Percentiles rank a stretch among this genome's conserved stretches.
phyloP scores from a whole-genome alignment of 2,113 vertebrate species.

The Barnardius zonarius region DNA sequence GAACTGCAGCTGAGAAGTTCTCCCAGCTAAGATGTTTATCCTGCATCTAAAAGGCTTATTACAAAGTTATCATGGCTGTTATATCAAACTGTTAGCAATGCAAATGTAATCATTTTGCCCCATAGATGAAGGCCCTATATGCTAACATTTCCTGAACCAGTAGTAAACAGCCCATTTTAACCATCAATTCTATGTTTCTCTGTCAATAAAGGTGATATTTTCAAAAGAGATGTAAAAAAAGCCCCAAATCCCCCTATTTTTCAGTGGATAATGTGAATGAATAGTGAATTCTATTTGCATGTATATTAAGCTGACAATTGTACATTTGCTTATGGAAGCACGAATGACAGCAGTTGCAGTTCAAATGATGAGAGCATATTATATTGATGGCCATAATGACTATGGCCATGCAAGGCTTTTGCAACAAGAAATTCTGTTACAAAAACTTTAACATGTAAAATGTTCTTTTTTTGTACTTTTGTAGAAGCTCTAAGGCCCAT shows the following conservation, averaged over 20 bases:
- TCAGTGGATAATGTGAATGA: background rate
- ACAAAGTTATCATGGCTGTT: slow-evolving; percentile 60
- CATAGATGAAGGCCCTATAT: slow-evolving; percentile 35
- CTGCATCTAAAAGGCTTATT: slow-evolving; percentile 61
- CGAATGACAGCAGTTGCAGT: background rate
- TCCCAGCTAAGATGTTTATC: slow-evolving; percentile 62
- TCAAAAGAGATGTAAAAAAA: background rate
- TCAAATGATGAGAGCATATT: background rate
- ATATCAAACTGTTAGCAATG: slow-evolving; percentile 54
- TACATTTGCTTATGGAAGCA: background rate
- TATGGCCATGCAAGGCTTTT: background rate
- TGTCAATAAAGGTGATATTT: slow-evolving; percentile 3
- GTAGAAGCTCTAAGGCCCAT: background rate
- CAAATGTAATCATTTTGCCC: slow-evolving; percentile 35
- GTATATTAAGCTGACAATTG: background rate
- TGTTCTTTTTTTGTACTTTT: background rate
- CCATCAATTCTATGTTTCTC: background rate
- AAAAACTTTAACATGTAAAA: slow-evolving; percentile 11
- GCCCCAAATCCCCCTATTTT: background rate
- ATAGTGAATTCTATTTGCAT: background rate
- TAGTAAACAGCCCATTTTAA: slow-evolving; percentile 16
- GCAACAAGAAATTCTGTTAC: background rate
- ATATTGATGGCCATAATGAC: background rate
- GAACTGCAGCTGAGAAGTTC: slow-evolving; percentile 73
- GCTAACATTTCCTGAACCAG: slow-evolving; percentile 22